Evolutionary conservation across 2,797 vertebrate species (phyloP), one percentile per base, ranked within the genome.

Genomic region (Poeciliopsis paucimaculata): DNA sequence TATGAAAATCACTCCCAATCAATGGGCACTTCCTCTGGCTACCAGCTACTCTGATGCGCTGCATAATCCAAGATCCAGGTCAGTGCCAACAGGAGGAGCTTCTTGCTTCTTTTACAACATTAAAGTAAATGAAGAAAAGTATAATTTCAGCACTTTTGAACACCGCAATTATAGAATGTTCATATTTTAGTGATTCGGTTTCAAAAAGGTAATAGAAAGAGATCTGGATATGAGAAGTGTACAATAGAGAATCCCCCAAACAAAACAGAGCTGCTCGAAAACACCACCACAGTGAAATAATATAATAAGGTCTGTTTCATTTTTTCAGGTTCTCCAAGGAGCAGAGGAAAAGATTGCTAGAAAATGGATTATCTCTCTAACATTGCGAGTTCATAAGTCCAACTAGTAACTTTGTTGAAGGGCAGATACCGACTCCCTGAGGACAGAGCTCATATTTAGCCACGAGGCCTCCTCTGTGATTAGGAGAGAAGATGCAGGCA

Each of bases 361-460:
- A 95, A 95, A 95, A 95, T 91, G 91, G 93, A 95, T 95, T 95
- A 95, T 95, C 94, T 93, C 90, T 92, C 87, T 90, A 94, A 94
- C 92, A 89, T 90, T 93, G 92, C 82, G 77, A 95, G 94, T 95
- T 95, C 94, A 94, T 92, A 94, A 94, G 94, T 95, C 94, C 94
- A 94, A 95, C 93, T 91, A 85, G 88, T 94, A 95, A 95, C 94
- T 95, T 95, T 94, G 94, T 95, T 95, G 94, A 95, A 95, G 94
- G 94, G 94, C 94, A 95, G 94, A 95, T 95, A 95, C 43, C 88
- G 89, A 77, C 84, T 94, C 94, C 92, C 94, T 13, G 57, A 88
- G 92, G 94, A 94, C 87, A 73, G 34, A 87, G 92, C 93, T 95
- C 94, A 94, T 93, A 94, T 95, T 95, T 95, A 95, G 93, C 94